Evolutionary conservation across 2,797 vertebrate species (phyloP).

Genomic region (Karalla daura): DNA sequence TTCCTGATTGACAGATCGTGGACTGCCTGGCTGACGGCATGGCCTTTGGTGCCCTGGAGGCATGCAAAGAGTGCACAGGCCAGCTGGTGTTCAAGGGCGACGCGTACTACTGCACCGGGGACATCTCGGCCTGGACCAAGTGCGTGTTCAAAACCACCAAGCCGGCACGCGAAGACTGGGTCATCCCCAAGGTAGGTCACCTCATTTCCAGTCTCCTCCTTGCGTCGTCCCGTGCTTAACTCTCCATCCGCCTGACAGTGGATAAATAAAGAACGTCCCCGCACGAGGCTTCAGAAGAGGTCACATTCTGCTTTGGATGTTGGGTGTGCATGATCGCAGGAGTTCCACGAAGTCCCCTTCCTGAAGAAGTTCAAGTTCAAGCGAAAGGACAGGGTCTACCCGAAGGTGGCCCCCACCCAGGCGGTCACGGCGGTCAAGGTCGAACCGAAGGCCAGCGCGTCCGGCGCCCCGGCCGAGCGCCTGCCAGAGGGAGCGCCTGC

Average conservation of each 20-base stretch:
- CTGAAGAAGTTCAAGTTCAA: slow-evolving; percentile 97
- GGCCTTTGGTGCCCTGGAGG: slow-evolving; percentile 91
- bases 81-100: slow-evolving; percentile 95
- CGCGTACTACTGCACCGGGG: slow-evolving; percentile 92
- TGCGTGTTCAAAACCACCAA: slow-evolving; percentile 91
- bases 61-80: slow-evolving; percentile 90
- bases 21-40: slow-evolving; percentile 94
- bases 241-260: background rate
- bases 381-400: slow-evolving; percentile 90
- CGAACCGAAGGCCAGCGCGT: slow-evolving; percentile 55
- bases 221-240: background rate
- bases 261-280: background rate
- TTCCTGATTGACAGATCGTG: slow-evolving; percentile 84
- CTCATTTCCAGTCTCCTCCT: slow-evolving; percentile 1
- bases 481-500: slow-evolving; percentile 76
- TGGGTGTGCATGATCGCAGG: slow-evolving; percentile 76
- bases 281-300: background rate
- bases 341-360: slow-evolving; percentile 92
- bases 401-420: slow-evolving; percentile 80
- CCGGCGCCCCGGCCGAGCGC: slow-evolving; percentile 53
- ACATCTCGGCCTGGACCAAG: slow-evolving; percentile 98
- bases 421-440: slow-evolving; percentile 43
- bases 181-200: slow-evolving; percentile 89
- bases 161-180: slow-evolving; percentile 91
- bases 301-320: background rate